Evolutionary conservation across 2,888 invertebrate genomes (phyloP).

Genomic region (Byasa hedistus): DNA sequence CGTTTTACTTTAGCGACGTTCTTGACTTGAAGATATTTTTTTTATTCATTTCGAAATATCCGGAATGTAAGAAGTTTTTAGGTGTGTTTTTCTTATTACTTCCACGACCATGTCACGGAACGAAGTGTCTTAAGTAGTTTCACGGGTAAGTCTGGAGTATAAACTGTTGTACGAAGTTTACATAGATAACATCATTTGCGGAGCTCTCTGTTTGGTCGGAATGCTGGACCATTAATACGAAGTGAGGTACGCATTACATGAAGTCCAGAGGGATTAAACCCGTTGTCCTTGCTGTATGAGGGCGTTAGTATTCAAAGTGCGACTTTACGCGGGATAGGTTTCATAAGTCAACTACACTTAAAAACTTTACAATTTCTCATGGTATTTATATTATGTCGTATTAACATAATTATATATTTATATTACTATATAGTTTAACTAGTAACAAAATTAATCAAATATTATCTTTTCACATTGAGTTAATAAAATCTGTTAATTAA

Average conservation of each 20-base stretch:
- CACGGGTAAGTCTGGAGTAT: too few relatives aligned
- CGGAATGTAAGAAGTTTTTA: too few relatives aligned
- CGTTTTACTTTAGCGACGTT: slow-evolving; percentile 7
- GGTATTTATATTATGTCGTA: neutral
- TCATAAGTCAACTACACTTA: slow-evolving; percentile 16
- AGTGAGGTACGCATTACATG: slow-evolving; percentile 24
- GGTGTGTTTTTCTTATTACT: too few relatives aligned
- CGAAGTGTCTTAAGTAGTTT: neutral
- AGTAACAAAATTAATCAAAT: too few relatives aligned
- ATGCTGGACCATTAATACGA: slow-evolving; percentile 26
- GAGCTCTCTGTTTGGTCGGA: slow-evolving; percentile 16
- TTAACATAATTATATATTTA: too few relatives aligned
- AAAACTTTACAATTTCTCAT: slow-evolving; percentile 14
- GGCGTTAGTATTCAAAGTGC: slow-evolving; percentile 24
- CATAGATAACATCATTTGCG: slow-evolving; percentile 14
- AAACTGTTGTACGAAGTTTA: neutral
- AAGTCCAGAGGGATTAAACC: slow-evolving; percentile 28
- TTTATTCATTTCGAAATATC: neutral
- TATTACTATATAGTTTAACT: too few relatives aligned
- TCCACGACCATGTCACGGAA: neutral
- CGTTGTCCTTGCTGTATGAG: slow-evolving; percentile 23
- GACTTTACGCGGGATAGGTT: slow-evolving; percentile 18
- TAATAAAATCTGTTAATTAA: too few relatives aligned
- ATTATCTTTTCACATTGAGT: too few relatives aligned
- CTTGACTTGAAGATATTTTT: neutral